Percentiles rank a stretch among this genome's conserved stretches.
Conservation (phyloP, 2,797 vertebrate genomes). For the Pantherophis vulpinus region DNA sequence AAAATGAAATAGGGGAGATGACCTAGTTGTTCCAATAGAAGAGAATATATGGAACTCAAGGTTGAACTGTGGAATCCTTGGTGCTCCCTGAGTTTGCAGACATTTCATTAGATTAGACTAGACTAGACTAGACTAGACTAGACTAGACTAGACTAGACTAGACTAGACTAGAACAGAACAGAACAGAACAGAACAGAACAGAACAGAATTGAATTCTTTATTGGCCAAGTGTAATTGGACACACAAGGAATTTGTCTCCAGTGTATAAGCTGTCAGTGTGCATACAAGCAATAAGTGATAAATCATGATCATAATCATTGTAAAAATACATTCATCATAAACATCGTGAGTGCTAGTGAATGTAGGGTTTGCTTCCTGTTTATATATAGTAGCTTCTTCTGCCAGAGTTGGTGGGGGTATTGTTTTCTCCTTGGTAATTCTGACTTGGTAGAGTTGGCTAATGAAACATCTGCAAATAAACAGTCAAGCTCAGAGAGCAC, state of each 20-base stretch:
- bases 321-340: neutral
- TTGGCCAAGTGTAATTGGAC: neutral
- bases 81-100: neutral
- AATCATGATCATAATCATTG: neutral
- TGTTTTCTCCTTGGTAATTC: neutral
- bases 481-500: neutral
- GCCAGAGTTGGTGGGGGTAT: neutral
- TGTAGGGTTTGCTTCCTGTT: neutral
- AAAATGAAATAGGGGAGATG: neutral
- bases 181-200: too few species aligned
- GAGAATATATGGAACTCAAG: neutral
- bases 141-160: too few species aligned
- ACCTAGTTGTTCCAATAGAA: neutral
- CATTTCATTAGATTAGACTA: neutral
- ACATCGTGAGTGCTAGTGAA: neutral
- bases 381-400: neutral
- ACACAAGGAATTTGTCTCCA: neutral
- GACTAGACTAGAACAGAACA: fast-evolving
- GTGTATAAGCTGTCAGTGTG: neutral
- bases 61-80: neutral
- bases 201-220: too few species aligned
- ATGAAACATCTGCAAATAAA: neutral
- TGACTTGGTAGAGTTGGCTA: neutral
- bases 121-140: too few species aligned
- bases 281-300: neutral